Conservation (phyloP, 92 coral and sea anemone genomes). For the Umimayanthus kanabou region DNA sequence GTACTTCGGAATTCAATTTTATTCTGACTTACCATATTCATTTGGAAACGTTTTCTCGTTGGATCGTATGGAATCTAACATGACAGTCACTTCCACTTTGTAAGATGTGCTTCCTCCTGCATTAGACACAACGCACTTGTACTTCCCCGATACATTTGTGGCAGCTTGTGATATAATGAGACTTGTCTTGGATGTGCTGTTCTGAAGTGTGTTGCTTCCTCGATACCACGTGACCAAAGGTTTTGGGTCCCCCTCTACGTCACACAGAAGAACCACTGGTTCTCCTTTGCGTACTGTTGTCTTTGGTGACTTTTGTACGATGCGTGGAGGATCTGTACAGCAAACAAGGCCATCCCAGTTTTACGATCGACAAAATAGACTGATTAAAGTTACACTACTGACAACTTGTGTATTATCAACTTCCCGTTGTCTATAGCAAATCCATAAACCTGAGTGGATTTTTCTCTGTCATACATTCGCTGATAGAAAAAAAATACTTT, state of each 20-base stretch:
- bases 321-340: conserved; percentile 26
- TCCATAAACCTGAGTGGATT: too few relatives aligned
- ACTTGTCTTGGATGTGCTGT: conserved; percentile 37
- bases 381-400: neutral
- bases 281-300: conserved; percentile 16
- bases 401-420: too few relatives aligned
- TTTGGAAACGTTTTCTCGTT: neutral
- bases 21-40: conserved; percentile 4
- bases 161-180: conserved; percentile 12
- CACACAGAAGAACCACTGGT: conserved; percentile 30
- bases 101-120: conserved; percentile 16
- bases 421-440: neutral
- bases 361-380: neutral
- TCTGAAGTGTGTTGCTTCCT: neutral
- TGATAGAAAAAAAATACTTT: too few relatives aligned
- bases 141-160: neutral
- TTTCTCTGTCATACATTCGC: too few relatives aligned
- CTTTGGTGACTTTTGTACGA: conserved; percentile 23
- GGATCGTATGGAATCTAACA: neutral
- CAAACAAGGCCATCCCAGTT: neutral
- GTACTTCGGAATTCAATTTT: neutral
- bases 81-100: conserved; percentile 27
- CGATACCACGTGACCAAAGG: conserved; percentile 34
- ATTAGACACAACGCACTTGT: conserved; percentile 20
- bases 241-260: conserved; percentile 38